Base-by-base conservation (phyloP, 1,140 invertebrate genomes). In the Drosophila dunni region DNA sequence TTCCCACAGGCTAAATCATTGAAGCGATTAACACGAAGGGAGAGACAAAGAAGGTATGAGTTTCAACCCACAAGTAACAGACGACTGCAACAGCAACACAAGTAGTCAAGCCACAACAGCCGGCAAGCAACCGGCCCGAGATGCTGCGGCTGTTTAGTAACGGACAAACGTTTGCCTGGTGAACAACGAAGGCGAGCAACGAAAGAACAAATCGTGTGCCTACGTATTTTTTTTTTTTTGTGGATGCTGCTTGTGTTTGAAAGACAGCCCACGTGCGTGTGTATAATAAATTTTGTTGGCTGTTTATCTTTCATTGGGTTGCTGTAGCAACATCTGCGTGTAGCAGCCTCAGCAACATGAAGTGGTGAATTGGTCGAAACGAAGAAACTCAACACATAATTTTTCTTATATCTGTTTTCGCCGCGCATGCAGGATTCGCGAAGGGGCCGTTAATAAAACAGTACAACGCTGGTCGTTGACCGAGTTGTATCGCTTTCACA, bases 391-490 rank as follows among this genome's bases (percentile, higher is more conserved):
- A 61, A 53, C 17, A 50, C 36, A 64, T 38, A 48, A 45, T 24
- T 34, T 36, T 7, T 20, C 38, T 46, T 60, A 64, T 46, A 51
- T 53, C 51, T 40, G 38, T 62, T 51, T 50, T 68, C 38, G 70
- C 40, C 54, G 66, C 33, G 63, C 63, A 36, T 60, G 64, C 70
- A 73, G 70, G 70, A 73, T 73, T 68, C 70, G 81, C 68, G 77
- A 75, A 68, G 46, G 85, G 81, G 81, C 81, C 69, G 51, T 46
- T 56, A 71, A 53, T 34, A 38, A 24, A 74, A 85, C 81, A 85
- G 78, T 86, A 81, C 66, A 74, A 85, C 81, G 81, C 75, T 78
- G 78, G 70, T 63, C 78, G 81, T 85, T 85, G 81, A 85, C 79
- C 81, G 82, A 85, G 81, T 85, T 84, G 82, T 75, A 86, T 81